These are phyloP conservation scores for Drosophila parthenogenetica DNA, from an alignment of 2,888 invertebrate genomes.

Conservation along the genomic window DNA sequence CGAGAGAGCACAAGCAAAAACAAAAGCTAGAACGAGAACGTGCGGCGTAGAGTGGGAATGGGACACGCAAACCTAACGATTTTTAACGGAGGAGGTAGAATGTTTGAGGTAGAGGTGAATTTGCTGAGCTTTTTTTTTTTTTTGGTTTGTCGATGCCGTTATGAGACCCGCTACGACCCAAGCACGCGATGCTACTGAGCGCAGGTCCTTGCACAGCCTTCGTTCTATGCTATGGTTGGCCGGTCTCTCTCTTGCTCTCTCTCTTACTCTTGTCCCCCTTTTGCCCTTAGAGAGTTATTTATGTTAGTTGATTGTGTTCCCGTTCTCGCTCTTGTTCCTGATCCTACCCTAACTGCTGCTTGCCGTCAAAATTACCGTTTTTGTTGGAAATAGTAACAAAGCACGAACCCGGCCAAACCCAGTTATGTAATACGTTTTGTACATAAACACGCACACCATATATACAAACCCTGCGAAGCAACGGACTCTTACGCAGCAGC, in stretches of 20 bases:
- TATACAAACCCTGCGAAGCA: slow-evolving; percentile 4
- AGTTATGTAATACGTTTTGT: slow-evolving; percentile 72
- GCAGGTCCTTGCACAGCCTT: slow-evolving; percentile 61
- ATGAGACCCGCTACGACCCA: slow-evolving; percentile 71
- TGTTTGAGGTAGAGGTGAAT: slow-evolving; percentile 13
- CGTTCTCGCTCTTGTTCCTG: slow-evolving; percentile 8
- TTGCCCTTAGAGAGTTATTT: not conserved
- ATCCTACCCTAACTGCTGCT: slow-evolving; percentile 22
- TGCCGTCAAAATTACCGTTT: slow-evolving; percentile 19
- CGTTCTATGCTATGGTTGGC: slow-evolving; percentile 44
- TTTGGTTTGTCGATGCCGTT: slow-evolving; percentile 41
- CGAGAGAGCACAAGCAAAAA: not conserved
- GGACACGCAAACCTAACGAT: slow-evolving; percentile 26
- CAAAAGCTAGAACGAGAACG: slow-evolving; percentile 2
- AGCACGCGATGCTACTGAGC: slow-evolving; percentile 79
- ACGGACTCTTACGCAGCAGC: slow-evolving; percentile 31
- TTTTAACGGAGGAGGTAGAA: slow-evolving; percentile 21
- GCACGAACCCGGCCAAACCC: slow-evolving; percentile 69
- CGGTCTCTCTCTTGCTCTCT: slow-evolving; percentile 16
- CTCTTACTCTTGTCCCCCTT: not conserved
- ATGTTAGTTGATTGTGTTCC: not conserved
- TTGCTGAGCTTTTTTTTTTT: slow-evolving; percentile 45
- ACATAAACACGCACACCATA: slow-evolving; percentile 5
- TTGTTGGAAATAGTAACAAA: slow-evolving; percentile 65
- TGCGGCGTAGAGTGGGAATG: not conserved